phyloP scores from a whole-genome alignment of 2,797 vertebrate genomes.

The Coregonus sp. region DNA sequence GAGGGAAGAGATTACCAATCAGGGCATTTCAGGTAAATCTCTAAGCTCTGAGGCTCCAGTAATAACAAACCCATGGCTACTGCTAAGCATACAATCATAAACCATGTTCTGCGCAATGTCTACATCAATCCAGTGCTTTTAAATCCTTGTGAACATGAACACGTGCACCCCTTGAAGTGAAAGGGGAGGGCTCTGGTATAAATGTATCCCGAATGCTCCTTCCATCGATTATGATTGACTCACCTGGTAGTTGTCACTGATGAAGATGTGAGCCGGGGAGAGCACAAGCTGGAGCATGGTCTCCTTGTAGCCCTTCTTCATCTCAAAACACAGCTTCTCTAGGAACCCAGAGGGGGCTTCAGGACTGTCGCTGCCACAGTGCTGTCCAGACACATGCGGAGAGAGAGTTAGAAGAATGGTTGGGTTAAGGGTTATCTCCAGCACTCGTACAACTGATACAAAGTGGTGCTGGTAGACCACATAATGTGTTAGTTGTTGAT shows the following conservation, averaged over 20 bases:
- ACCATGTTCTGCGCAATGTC: background rate
- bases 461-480: background rate
- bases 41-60: background rate
- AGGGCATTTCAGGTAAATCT: background rate
- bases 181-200: too few relatives aligned
- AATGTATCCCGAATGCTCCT: background rate
- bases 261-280: slow-evolving; percentile 90
- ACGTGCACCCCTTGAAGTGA: too few relatives aligned
- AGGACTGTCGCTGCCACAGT: slow-evolving; percentile 89
- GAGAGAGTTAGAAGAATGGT: background rate
- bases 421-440: background rate
- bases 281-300: slow-evolving; percentile 94
- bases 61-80: background rate
- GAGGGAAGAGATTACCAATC: background rate
- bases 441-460: background rate
- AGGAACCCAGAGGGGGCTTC: slow-evolving; percentile 92
- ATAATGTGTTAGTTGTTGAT: background rate
- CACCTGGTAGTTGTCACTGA: slow-evolving; percentile 97
- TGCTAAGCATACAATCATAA: background rate
- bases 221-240: background rate
- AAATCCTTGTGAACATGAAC: too few relatives aligned
- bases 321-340: slow-evolving; percentile 96
- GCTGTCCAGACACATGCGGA: slow-evolving; percentile 68
- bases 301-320: slow-evolving; percentile 97
- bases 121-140: too few relatives aligned